Conservation (phyloP, 2,113 vertebrate genomes). For the Pipra filicauda region DNA sequence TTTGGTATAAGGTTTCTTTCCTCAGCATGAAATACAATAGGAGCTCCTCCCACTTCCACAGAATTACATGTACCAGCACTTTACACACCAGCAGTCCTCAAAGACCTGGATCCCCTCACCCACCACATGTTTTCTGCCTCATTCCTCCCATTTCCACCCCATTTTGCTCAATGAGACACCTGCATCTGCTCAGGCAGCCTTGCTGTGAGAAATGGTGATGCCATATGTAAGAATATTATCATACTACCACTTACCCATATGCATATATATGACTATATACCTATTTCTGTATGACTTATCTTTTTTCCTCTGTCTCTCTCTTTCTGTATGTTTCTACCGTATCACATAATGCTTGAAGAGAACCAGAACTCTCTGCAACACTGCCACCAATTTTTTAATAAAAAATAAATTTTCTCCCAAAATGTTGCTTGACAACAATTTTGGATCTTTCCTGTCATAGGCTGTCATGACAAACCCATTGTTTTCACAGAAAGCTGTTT, state of each 20-base stretch:
- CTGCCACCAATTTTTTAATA: background rate
- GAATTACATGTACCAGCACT: background rate
- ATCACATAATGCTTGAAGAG: background rate
- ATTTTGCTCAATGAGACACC: background rate
- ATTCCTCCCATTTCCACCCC: background rate
- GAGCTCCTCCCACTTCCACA: background rate
- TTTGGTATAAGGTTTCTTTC: constrained; percentile 4
- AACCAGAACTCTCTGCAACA: background rate
- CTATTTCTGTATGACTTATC: background rate
- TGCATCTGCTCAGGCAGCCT: background rate
- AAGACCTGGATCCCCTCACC: background rate
- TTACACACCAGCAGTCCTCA: background rate
- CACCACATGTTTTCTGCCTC: background rate
- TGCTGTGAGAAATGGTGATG: background rate
- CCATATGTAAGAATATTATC: background rate
- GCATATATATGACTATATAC: background rate
- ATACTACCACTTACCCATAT: background rate
- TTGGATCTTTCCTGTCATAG: background rate
- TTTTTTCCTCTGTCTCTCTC: background rate
- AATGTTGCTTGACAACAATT: background rate
- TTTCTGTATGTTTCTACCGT: background rate
- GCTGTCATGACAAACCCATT: background rate
- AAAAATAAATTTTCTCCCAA: background rate
- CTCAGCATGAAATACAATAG: constrained; percentile 8
- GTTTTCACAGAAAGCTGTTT: background rate